A percentile compares a stretch with the other conserved stretches of the same genome.
Evolutionary conservation across 2,888 invertebrate species (phyloP).

Genomic region (Pammene aurita): DNA sequence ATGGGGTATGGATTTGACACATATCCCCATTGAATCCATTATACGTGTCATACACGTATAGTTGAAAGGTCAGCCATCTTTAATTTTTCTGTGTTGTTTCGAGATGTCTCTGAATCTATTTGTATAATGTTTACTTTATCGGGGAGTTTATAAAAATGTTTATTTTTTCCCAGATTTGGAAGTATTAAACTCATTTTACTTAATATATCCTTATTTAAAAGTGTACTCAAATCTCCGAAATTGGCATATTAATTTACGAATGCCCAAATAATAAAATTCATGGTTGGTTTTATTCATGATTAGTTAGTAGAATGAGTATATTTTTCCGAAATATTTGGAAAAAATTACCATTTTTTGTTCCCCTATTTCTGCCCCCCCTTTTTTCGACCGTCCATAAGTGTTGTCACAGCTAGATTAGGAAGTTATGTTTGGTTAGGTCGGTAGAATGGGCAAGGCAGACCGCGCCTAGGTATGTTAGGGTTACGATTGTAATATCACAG

Average conservation of each 20-base stretch:
- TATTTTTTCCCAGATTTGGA: neutral
- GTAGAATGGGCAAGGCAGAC: constrained; percentile 3
- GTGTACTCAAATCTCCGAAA: too few species aligned
- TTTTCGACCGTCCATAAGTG: constrained; percentile 80
- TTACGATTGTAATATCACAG: constrained; percentile 15
- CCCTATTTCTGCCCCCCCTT: constrained; percentile 46
- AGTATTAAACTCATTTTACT: neutral
- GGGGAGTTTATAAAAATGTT: constrained; percentile 1
- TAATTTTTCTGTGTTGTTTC: constrained; percentile 31
- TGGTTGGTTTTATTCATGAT: too few species aligned
- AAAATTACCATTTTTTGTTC: neutral
- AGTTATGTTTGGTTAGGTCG: constrained; percentile 51
- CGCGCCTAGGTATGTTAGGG: neutral
- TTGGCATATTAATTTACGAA: too few species aligned
- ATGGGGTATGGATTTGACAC: too few species aligned
- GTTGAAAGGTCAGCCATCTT: constrained; percentile 27
- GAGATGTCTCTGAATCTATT: constrained; percentile 22
- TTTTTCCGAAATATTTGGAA: neutral
- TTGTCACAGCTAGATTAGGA: constrained; percentile 58
- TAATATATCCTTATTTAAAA: neutral
- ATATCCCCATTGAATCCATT: too few species aligned
- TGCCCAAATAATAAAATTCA: too few species aligned
- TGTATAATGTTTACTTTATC: neutral
- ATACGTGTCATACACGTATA: neutral
- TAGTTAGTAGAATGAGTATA: too few species aligned